Base-by-base conservation (phyloP, 1,140 invertebrate genomes). In the Dendroctonus valens region DNA sequence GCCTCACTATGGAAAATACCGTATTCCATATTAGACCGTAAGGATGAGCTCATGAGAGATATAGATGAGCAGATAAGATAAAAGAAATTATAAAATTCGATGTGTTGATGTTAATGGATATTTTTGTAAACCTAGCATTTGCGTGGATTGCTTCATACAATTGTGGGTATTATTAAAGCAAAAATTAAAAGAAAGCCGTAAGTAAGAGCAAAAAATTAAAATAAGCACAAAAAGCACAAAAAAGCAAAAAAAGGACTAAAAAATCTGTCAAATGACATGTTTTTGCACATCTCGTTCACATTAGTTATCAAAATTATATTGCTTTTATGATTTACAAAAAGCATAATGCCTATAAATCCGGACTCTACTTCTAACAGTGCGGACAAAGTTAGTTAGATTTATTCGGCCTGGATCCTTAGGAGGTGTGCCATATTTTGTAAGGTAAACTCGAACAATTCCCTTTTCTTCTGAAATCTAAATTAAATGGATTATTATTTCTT, bases 331-430 rank as follows among this genome's bases (percentile, higher is more conserved):
- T 51, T 51, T 51, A 51, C 15, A 51, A 51, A 8, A 51, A 51
- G 49, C 49, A 51, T 51, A 7, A 11, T 51, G 49, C 49, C 49
- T 51, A 11, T 7, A 51, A 51, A 51, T 8, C 49, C 49, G 49
- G 14, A 51, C 49, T 51, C 49, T 51, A 51, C 6, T 51, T 9
- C 7, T 51, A 15, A 51, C 42, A n/a, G n/a, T n/a, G n/a, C n/a
- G n/a, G n/a, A n/a, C n/a, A n/a, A n/a, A n/a, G n/a, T n/a, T n/a
- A n/a, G n/a, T n/a, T n/a, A n/a, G n/a, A n/a, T n/a, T n/a, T n/a
- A n/a, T n/a, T n/a, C n/a, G n/a, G n/a, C n/a, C n/a, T n/a, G n/a
- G n/a, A n/a, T n/a, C n/a, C n/a, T n/a, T n/a, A n/a, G n/a, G n/a
- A n/a, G n/a, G n/a, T n/a, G n/a, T n/a, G n/a, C n/a, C n/a, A n/a